phyloP scores from a whole-genome alignment of 2,888 invertebrate species.

The Silvanus unidentatus region DNA sequence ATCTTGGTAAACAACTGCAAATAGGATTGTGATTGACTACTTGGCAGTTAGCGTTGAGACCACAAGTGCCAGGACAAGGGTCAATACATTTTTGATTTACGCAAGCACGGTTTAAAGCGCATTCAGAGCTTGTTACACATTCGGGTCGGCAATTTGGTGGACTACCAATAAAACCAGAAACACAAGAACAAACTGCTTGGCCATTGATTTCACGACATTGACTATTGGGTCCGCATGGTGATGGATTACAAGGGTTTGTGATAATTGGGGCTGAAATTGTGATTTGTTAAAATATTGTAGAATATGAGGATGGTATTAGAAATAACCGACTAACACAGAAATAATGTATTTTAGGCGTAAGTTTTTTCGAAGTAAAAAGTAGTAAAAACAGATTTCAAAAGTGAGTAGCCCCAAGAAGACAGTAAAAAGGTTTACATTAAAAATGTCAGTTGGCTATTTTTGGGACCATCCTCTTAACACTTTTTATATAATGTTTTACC shows the following conservation, averaged over 20 bases:
- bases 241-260: slow-evolving; percentile 50
- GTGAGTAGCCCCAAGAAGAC: no score
- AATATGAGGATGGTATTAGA: no score
- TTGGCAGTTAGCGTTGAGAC: slow-evolving; percentile 51
- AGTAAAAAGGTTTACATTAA: no score
- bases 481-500: slow-evolving; percentile 29
- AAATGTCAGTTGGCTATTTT: no score
- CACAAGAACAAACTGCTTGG: slow-evolving; percentile 54
- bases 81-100: slow-evolving; percentile 57
- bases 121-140: slow-evolving; percentile 55
- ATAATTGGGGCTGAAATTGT: slow-evolving; percentile 9
- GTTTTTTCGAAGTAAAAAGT: no score
- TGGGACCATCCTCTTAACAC: no score
- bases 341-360: no score
- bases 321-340: no score
- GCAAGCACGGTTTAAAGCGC: slow-evolving; percentile 52
- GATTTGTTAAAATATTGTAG: slow-evolving; percentile 5
- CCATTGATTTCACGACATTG: slow-evolving; percentile 52
- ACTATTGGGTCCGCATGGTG: slow-evolving; percentile 53
- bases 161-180: slow-evolving; percentile 51
- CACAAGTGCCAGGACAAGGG: slow-evolving; percentile 56
- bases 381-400: no score
- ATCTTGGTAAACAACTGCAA: slow-evolving; percentile 51
- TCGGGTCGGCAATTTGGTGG: slow-evolving; percentile 56
- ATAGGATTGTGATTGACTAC: slow-evolving; percentile 56